Evolutionary conservation across 35 echinoderm and acorn worm species (phyloP).

Genomic region (Apostichopus japonicus): DNA sequence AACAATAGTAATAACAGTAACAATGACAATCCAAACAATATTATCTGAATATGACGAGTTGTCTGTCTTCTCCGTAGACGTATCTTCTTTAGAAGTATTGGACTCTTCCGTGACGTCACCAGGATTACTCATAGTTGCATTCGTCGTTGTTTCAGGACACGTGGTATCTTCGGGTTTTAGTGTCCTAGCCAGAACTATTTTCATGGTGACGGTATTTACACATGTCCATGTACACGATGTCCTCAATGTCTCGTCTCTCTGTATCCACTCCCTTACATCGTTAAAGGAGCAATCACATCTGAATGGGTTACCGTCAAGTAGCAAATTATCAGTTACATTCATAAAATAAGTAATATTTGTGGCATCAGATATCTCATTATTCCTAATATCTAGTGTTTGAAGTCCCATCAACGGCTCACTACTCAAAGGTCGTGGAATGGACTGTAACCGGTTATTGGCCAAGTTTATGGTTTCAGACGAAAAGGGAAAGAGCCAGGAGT

Average conservation of each 20-base stretch:
- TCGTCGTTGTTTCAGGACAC: background rate
- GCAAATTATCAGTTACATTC: background rate
- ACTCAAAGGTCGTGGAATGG: background rate
- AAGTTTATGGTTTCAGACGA: background rate
- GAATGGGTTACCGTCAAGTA: constrained; percentile 27
- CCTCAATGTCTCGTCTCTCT: background rate
- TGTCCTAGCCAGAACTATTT: background rate
- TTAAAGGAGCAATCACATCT: constrained; percentile 31
- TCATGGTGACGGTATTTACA: background rate
- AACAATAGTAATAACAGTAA: no score
- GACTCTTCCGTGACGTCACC: no score
- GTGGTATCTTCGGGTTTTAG: background rate
- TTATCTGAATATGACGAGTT: no score
- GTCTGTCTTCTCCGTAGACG: no score
- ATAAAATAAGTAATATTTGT: constrained; percentile 31
- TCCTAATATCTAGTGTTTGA: constrained; percentile 19
- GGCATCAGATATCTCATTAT: constrained; percentile 29
- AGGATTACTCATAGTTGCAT: no score
- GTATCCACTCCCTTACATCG: constrained; percentile 5
- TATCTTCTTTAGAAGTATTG: no score
- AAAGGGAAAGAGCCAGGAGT: background rate
- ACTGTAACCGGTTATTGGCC: constrained; percentile 5
- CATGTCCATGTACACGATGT: background rate
- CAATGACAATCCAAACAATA: no score
- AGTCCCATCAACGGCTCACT: background rate